Evolutionary conservation across 2,797 vertebrate species (phyloP).

Genomic region (Yasuhikotakia modesta): DNA sequence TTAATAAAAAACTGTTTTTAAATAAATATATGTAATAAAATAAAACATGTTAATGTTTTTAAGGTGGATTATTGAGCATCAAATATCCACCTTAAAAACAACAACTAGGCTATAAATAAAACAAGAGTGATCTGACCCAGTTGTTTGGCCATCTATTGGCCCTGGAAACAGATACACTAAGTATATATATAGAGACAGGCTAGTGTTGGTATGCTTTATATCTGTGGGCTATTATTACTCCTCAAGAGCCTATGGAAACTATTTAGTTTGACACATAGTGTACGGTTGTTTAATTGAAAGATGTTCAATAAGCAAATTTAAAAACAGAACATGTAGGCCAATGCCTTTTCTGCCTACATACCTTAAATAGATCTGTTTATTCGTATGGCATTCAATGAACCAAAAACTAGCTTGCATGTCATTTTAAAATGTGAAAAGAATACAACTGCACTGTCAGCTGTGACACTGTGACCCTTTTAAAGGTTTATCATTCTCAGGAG

Average conservation of each 20-base stretch:
- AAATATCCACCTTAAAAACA: background rate
- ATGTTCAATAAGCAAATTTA: background rate
- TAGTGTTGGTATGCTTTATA: constrained; percentile 64
- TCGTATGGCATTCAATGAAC: constrained; percentile 57
- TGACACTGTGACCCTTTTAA: constrained; percentile 46
- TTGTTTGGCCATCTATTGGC: constrained; percentile 44
- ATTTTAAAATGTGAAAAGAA: constrained; percentile 28
- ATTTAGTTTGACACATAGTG: constrained; percentile 54
- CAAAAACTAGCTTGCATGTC: constrained; percentile 57
- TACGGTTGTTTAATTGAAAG: background rate
- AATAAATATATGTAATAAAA: background rate
- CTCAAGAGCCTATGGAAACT: constrained; percentile 53
- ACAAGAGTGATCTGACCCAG: constrained; percentile 38
- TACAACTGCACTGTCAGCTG: constrained; percentile 75
- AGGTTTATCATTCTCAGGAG: constrained; percentile 5
- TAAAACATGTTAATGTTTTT: background rate
- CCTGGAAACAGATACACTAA: constrained; percentile 43
- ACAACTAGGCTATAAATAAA: constrained; percentile 40
- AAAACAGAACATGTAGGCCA: background rate
- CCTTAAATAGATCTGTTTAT: background rate
- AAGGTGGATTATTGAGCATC: background rate
- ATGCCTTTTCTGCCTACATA: background rate
- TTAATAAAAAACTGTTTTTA: background rate
- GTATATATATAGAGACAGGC: constrained; percentile 65
- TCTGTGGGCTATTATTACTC: constrained; percentile 57